Evolutionary conservation across 2,797 vertebrate species (phyloP), one percentile per base, ranked within the genome.

Genomic region (Falco peregrinus): DNA sequence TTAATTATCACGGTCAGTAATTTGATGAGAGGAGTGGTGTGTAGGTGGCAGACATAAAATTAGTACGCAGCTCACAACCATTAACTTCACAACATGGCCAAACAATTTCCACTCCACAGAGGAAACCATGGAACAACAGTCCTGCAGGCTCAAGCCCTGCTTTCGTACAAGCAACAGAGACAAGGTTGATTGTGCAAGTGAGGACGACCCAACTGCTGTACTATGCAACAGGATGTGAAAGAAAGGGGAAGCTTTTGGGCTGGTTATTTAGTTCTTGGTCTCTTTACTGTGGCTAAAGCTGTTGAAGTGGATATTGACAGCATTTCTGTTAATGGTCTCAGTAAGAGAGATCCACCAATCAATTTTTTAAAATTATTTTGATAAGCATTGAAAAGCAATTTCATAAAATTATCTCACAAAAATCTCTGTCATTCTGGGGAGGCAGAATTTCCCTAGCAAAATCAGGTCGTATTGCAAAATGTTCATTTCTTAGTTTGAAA

Each of bases 81-180:
- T 61, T 59, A 41, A 31, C 22, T 59, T 64, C 10, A 14, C 29
- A 78, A 17, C 6, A 28, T 17, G 73, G 9, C 48, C n/a, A 68
- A 64, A 21, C 5, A 16, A 25, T 61, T 65, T 69, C 10, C 7
- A 54, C 5, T 64, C 82, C 3, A 11, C 22, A 37, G 64, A 70
- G 29, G 28, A 83, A 91, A 29, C 6, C 13, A 8, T 43, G 33
- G 14, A 75, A 31, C 12, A 41, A 15, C n/a, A 56, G 18, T 69
- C 22, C 24, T 67, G 33, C 20, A 54, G 50, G 9, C 18, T 69
- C 24, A 24, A 48, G 39, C 37, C 26, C 43, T 69, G 45, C 39
- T 68, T 61, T 70, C 0, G 0, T 50, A 18, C 10, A 45, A 48
- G 70, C 33, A 41, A 7, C 28, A 63, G 50, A 65, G 68, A 29